Evolutionary conservation across 2,113 vertebrate species (phyloP).

Genomic region (Chaetops frenatus): DNA sequence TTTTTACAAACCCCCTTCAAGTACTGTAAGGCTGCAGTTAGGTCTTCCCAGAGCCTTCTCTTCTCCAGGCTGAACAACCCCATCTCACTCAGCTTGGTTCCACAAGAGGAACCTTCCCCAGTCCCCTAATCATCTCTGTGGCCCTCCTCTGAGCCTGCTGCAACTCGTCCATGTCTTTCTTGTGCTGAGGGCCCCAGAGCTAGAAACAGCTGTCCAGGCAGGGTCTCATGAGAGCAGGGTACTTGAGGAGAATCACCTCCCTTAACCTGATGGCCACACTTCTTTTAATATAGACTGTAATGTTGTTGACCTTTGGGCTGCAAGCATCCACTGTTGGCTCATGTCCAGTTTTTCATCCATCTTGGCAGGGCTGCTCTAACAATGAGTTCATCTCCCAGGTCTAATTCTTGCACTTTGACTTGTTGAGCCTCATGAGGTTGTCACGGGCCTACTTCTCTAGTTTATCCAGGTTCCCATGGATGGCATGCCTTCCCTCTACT

Average conservation of each 20-base stretch:
- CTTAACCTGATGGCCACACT: neutral
- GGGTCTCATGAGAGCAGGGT: neutral
- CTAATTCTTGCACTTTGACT: neutral
- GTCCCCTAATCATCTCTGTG: neutral
- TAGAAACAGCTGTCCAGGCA: neutral
- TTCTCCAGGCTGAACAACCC: neutral
- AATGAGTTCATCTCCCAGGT: neutral
- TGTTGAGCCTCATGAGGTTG: neutral
- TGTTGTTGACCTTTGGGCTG: neutral
- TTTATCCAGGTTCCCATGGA: neutral
- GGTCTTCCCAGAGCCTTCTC: neutral
- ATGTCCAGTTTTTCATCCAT: neutral
- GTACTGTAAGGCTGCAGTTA: neutral
- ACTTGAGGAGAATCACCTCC: neutral
- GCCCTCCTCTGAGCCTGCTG: neutral
- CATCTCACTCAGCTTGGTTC: neutral
- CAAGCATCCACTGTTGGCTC: neutral
- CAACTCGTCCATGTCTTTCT: neutral
- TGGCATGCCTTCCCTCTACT: neutral
- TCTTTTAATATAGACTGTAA: neutral
- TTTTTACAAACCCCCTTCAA: neutral
- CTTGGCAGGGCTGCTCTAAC: neutral
- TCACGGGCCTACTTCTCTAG: neutral
- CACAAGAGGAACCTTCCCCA: neutral
- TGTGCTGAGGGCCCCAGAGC: neutral